Evolutionary conservation across 2,888 invertebrate genomes (phyloP), one percentile per base, ranked within the genome.

Genomic region (Cheilosia scutellata): DNA sequence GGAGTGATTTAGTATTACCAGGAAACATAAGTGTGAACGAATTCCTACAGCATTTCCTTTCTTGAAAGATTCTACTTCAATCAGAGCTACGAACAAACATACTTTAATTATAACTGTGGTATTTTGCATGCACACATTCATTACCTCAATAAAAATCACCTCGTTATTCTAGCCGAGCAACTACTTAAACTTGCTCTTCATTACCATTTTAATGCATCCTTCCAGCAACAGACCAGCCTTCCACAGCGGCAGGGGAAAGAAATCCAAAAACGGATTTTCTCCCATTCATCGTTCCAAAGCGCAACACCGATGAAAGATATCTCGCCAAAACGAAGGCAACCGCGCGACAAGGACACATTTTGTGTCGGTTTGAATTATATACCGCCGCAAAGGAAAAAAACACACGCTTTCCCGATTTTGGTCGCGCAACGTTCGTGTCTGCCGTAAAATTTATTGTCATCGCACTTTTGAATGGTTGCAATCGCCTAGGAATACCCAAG

Each of bases 351-450:
- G 78, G 83, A 84, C 74, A 70, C 74, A 78, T 78, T 84, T 70
- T 78, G 70, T 84, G 78, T 78, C 63, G 63, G 72, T 65, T 70
- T 84, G 74, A 84, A 84, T 84, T 78, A 84, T 84, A 79, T 68
- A 78, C 74, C 74, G 51, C 42, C 42, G 55, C 60, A 44, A 60
- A 13, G 5, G 11, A 37, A 37, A 11, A 62, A 20, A 27, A 70
- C 75, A 68, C 74, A 63, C 63, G 68, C 57, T 75, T 47, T 70
- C n/a, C 71, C 60, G 68, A 74, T 71, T 72, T 76, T 72, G 65
- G 76, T 71, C 58, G 53, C 57, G 65, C 51, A 70, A 68, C 63
- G 42, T 74, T 78, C 83, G 74, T 84, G 83, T 65, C 70, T 74
- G 63, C 25, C 20, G 63, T 20, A 65, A 75, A 78, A 84, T 84